Evolutionary conservation across 1,140 invertebrate species (phyloP).

Genomic region (Psix sp.): DNA sequence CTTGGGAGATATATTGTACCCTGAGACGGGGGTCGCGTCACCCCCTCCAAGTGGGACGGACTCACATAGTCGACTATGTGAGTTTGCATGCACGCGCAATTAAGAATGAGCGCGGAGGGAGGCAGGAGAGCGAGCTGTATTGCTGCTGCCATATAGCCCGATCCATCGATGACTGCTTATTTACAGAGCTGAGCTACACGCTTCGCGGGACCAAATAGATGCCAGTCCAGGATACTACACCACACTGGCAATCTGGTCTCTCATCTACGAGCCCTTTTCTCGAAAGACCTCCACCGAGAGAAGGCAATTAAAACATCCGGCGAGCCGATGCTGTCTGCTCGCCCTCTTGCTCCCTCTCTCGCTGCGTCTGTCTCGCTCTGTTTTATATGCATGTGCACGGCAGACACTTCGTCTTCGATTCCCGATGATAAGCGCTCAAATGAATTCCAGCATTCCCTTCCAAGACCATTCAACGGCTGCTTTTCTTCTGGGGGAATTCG

Average conservation of each 20-base stretch:
- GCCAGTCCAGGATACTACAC: conserved; percentile 40
- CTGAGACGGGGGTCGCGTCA: conserved; percentile 36
- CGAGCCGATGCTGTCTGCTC: conserved; percentile 41
- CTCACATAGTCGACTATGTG: conserved; percentile 7
- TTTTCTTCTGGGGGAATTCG: conserved; percentile 37
- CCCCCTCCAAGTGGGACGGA: conserved; percentile 1
- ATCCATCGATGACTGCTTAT: conserved; percentile 56
- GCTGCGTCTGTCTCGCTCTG: conserved; percentile 5
- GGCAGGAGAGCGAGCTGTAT: conserved; percentile 37
- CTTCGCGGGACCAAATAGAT: conserved; percentile 44
- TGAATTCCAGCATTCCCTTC: conserved; percentile 44
- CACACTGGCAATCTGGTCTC: conserved; percentile 41
- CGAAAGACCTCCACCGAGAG: conserved; percentile 57
- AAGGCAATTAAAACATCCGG: conserved; percentile 62
- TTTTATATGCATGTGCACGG: conserved; percentile 54
- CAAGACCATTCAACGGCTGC: conserved; percentile 30
- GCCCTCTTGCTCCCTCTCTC: conserved; percentile 10
- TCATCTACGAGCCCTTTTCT: conserved; percentile 49
- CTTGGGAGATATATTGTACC: conserved; percentile 71
- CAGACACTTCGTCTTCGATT: conserved; percentile 59
- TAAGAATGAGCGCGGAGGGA: conserved; percentile 60
- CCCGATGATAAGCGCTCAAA: conserved; percentile 47
- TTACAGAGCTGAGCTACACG: conserved; percentile 49
- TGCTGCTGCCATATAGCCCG: conserved; percentile 42
- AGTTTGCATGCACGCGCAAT: conserved; percentile 71